Percentiles rank a stretch among this genome's conserved stretches.
Conservation (phyloP, 1,140 invertebrate genomes). For the Drosophila trapezifrons region DNA sequence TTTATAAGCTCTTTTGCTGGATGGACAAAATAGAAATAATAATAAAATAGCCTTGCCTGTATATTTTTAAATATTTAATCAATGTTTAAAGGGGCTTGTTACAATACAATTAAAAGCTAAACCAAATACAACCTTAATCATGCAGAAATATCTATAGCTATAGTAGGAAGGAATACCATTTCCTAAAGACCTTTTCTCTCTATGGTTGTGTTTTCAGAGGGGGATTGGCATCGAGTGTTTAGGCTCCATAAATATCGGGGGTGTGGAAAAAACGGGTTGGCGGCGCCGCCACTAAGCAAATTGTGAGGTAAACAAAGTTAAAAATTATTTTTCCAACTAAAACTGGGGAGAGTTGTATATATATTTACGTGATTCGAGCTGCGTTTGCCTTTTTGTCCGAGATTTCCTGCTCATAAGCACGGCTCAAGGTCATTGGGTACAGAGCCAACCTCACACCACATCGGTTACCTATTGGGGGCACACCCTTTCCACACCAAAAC, state of each 20-base stretch:
- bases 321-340: slow-evolving; percentile 17
- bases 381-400: slow-evolving; percentile 13
- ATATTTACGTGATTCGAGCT: slow-evolving; percentile 32
- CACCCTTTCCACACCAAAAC: slow-evolving; percentile 16
- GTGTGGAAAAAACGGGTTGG: slow-evolving; percentile 11
- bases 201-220: not conserved
- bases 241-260: slow-evolving; percentile 18
- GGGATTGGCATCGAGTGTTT: slow-evolving; percentile 26
- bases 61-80: too few relatives aligned
- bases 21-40: not conserved
- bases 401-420: slow-evolving; percentile 39
- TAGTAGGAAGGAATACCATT: too few relatives aligned
- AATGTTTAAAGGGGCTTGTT: not conserved
- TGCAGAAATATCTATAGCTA: not conserved
- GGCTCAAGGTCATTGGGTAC: slow-evolving; percentile 38
- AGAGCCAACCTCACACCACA: not conserved
- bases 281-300: slow-evolving; percentile 3
- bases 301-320: slow-evolving; percentile 6
- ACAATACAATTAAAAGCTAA: not conserved
- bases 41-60: not conserved
- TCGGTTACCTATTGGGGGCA: not conserved
- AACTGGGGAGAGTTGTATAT: slow-evolving; percentile 16
- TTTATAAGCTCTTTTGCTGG: too few relatives aligned
- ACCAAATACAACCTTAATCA: too few relatives aligned
- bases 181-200: not conserved